These are phyloP conservation scores for Nymphalis c-album DNA, from an alignment of 2,888 invertebrate species.

Conservation along the genomic window DNA sequence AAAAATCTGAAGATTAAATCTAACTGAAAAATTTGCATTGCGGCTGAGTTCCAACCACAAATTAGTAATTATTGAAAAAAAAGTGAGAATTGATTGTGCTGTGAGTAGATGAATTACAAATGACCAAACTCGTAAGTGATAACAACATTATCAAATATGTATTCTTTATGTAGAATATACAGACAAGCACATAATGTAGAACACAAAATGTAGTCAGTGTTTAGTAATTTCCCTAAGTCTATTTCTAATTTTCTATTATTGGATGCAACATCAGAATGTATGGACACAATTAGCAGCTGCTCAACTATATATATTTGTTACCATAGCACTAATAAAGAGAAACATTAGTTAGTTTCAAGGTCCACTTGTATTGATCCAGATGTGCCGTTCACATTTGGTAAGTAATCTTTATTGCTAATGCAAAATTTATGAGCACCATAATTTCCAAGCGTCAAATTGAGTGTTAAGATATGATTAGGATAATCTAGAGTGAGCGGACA, in stretches of 20 bases:
- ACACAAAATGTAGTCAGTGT: neutral
- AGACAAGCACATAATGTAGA: neutral
- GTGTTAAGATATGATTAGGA: neutral
- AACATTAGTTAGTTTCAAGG: neutral
- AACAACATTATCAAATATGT: no score
- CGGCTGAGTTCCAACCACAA: no score
- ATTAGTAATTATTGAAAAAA: no score
- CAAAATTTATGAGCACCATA: neutral
- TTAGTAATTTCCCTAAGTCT: conserved; percentile 15
- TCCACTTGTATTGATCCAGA: neutral
- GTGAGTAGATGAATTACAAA: no score
- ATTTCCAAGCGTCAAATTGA: neutral
- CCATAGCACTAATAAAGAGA: neutral
- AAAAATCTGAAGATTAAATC: no score
- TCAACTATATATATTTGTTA: neutral
- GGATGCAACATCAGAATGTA: conserved; percentile 14
- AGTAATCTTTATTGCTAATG: neutral
- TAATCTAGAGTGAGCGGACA: neutral
- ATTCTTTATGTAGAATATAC: neutral
- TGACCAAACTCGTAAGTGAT: no score
- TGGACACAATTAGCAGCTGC: conserved; percentile 18
- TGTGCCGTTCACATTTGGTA: neutral
- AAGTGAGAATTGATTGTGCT: no score
- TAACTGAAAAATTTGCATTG: no score
- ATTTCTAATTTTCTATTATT: conserved; percentile 22